These are phyloP conservation scores for Eupithecia pulchellata DNA, from an alignment of 2,888 invertebrate genomes.

Conservation along the genomic window DNA sequence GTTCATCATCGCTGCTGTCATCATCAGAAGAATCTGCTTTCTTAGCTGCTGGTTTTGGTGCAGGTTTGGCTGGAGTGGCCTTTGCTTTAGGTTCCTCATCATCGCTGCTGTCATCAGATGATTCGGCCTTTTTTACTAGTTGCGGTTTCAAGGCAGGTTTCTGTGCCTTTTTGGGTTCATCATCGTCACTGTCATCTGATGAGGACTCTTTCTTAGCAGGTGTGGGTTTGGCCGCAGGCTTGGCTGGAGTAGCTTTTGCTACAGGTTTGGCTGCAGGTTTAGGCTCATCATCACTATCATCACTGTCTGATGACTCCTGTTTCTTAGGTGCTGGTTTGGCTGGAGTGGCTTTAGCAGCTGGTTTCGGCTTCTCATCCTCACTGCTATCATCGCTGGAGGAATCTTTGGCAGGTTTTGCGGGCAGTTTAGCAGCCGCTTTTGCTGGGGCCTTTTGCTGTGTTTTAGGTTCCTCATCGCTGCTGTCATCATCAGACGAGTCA, in stretches of 20 bases:
- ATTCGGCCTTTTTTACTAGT: constrained; percentile 53
- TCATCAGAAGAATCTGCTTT: constrained; percentile 63
- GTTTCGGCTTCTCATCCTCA: constrained; percentile 64
- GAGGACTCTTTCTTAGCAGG: constrained; percentile 61
- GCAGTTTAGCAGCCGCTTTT: constrained; percentile 40
- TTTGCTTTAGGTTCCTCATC: constrained; percentile 46
- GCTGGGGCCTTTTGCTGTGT: constrained; percentile 42
- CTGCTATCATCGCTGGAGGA: constrained; percentile 55
- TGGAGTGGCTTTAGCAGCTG: constrained; percentile 36
- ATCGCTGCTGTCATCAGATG: constrained; percentile 61
- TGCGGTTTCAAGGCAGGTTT: constrained; percentile 45
- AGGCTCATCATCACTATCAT: constrained; percentile 59
- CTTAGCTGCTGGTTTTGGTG: constrained; percentile 40
- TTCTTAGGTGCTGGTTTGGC: constrained; percentile 40
- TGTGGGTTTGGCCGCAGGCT: constrained; percentile 43
- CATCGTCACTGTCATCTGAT: constrained; percentile 55
- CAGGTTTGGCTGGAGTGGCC: constrained; percentile 41
- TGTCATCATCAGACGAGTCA: constrained; percentile 67
- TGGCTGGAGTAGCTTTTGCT: constrained; percentile 31
- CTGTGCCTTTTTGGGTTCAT: constrained; percentile 40
- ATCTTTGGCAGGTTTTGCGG: constrained; percentile 44
- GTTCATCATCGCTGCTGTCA: constrained; percentile 69
- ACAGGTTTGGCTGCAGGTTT: constrained; percentile 32
- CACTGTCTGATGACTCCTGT: constrained; percentile 53
- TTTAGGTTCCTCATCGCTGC: constrained; percentile 48